A percentile compares a stretch with the other conserved stretches of the same genome.
Evolutionary conservation across 2,888 invertebrate species (phyloP).

Genomic region (Azorinus chamasolen): DNA sequence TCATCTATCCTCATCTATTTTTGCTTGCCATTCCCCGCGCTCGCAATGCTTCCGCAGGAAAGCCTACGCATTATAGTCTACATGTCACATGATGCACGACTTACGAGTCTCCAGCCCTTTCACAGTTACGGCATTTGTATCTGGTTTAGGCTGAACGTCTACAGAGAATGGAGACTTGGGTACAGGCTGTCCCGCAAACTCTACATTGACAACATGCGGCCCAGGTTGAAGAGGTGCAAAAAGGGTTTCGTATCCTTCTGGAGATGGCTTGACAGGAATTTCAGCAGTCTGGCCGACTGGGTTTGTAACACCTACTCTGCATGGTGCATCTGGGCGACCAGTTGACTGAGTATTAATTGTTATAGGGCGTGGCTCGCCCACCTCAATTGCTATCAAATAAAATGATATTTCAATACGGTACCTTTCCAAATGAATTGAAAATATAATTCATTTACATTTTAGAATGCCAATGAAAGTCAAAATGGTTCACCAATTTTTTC

Average conservation of each 20-base stretch:
- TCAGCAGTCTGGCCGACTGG: slow-evolving; percentile 88
- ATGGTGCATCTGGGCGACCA: slow-evolving; percentile 65
- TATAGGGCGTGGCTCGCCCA: slow-evolving; percentile 57
- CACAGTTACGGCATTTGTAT: slow-evolving; percentile 35
- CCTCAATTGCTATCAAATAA: slow-evolving; percentile 46
- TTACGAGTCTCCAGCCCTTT: slow-evolving; percentile 55
- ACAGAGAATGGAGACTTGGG: slow-evolving; percentile 84
- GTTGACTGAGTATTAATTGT: slow-evolving; percentile 59
- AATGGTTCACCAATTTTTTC: no score
- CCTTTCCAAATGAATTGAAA: no score
- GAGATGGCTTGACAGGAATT: slow-evolving; percentile 92
- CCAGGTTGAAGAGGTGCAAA: slow-evolving; percentile 85
- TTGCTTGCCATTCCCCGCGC: no score
- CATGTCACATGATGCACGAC: slow-evolving; percentile 66
- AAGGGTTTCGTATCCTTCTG: slow-evolving; percentile 89
- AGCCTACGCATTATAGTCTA: no score
- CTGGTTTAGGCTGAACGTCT: slow-evolving; percentile 67
- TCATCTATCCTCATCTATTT: no score
- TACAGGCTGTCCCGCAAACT: slow-evolving; percentile 83
- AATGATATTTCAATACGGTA: no score
- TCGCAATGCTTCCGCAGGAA: no score
- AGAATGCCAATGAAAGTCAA: no score
- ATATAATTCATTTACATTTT: no score
- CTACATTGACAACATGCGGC: slow-evolving; percentile 85
- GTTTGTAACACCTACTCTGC: slow-evolving; percentile 74